phyloP scores from a whole-genome alignment of 2,888 invertebrate species.

The Pterobdella sp. region DNA sequence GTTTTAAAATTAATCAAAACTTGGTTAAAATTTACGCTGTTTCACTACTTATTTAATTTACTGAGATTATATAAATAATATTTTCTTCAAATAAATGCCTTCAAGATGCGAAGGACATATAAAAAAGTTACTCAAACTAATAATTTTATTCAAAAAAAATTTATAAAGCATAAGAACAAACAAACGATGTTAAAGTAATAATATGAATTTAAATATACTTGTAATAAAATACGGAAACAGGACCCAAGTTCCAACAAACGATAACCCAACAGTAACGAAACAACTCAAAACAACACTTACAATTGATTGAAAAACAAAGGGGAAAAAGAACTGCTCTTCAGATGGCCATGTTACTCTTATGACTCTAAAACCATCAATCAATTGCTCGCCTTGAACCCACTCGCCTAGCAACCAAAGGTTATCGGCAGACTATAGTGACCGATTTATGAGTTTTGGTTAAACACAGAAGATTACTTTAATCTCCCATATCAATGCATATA shows the following conservation, averaged over 20 bases:
- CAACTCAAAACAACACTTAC: not conserved
- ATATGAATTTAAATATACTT: not conserved
- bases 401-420: constrained; percentile 16
- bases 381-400: not conserved
- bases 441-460: constrained; percentile 11
- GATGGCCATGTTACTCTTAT: not conserved
- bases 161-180: not conserved
- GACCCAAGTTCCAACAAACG: not conserved
- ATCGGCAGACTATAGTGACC: constrained; percentile 1
- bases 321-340: not conserved
- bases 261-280: not conserved
- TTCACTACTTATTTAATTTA: no score
- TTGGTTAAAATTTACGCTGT: no score
- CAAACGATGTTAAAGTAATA: not conserved
- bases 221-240: not conserved
- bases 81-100: no score
- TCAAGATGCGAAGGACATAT: no score
- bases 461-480: not conserved
- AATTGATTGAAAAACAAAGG: no score
- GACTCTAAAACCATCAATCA: constrained; percentile 8
- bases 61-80: no score
- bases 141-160: no score
- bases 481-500: not conserved
- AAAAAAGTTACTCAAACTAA: no score
- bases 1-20: no score